These are phyloP conservation scores for Trissonchulus latispiculum DNA, from an alignment of 2,888 invertebrate genomes.

Conservation along the genomic window DNA sequence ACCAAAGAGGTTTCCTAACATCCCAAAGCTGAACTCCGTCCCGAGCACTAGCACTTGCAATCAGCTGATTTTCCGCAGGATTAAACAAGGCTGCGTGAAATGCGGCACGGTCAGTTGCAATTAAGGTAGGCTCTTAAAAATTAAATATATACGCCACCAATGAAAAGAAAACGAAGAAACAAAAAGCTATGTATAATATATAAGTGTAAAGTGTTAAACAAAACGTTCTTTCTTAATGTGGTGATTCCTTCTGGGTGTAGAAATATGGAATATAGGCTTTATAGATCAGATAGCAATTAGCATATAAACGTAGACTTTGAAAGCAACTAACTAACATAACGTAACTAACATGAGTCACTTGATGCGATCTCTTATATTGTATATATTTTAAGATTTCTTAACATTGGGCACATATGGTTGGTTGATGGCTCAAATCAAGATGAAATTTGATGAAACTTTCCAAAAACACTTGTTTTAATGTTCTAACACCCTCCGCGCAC, in stretches of 20 bases:
- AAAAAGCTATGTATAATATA: background rate
- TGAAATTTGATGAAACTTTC: too few relatives aligned
- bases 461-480: too few relatives aligned
- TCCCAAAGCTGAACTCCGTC: conserved; percentile 85
- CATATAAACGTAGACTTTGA: too few relatives aligned
- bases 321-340: too few relatives aligned
- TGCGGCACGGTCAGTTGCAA: conserved; percentile 62
- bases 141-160: conserved; percentile 14
- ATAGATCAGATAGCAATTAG: too few relatives aligned
- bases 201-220: background rate
- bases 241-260: background rate
- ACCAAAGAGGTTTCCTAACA: conserved; percentile 69
- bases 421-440: too few relatives aligned
- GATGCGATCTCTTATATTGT: too few relatives aligned
- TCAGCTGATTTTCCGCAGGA: conserved; percentile 64
- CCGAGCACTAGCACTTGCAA: conserved; percentile 79
- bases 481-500: too few relatives aligned
- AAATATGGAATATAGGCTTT: too few relatives aligned
- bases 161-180: background rate
- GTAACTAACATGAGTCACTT: too few relatives aligned
- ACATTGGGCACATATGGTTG: too few relatives aligned
- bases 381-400: too few relatives aligned
- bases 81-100: conserved; percentile 93
- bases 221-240: background rate
- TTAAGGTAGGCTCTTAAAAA: conserved; percentile 55